Evolutionary conservation across 1,140 invertebrate species (phyloP).

Genomic region (Hirudo medicinalis): DNA sequence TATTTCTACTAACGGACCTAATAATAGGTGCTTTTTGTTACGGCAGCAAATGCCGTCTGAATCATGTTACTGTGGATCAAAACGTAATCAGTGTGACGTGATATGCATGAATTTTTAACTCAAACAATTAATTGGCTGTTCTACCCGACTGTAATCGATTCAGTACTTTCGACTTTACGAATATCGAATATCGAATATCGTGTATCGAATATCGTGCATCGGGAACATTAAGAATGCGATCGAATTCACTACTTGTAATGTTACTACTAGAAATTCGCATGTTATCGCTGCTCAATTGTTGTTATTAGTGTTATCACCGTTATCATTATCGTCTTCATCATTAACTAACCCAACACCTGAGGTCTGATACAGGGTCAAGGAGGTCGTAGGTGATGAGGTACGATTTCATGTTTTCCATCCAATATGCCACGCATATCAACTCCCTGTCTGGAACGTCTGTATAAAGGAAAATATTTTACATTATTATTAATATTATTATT

Average conservation of each 20-base stretch:
- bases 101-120: too few relatives aligned
- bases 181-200: not conserved
- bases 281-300: not conserved
- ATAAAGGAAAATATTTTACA: too few relatives aligned
- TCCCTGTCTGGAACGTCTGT: slow-evolving; percentile 81
- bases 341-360: slow-evolving; percentile 71
- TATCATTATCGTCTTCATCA: not conserved
- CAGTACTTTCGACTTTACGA: not conserved
- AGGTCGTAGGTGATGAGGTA: slow-evolving; percentile 93
- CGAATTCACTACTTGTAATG: not conserved
- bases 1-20: not conserved
- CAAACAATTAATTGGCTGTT: too few relatives aligned
- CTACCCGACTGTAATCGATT: not conserved
- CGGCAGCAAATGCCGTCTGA: not conserved
- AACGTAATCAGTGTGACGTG: not conserved
- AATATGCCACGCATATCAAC: slow-evolving; percentile 92
- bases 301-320: not conserved
- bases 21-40: not conserved
- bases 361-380: slow-evolving; percentile 82
- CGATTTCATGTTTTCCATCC: slow-evolving; percentile 93
- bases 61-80: not conserved
- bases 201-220: not conserved
- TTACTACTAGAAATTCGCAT: not conserved
- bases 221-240: not conserved
- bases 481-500: too few relatives aligned